These are phyloP conservation scores for Gymnothorax reevesii DNA, from an alignment of 2,797 vertebrate species.

Conservation along the genomic window DNA sequence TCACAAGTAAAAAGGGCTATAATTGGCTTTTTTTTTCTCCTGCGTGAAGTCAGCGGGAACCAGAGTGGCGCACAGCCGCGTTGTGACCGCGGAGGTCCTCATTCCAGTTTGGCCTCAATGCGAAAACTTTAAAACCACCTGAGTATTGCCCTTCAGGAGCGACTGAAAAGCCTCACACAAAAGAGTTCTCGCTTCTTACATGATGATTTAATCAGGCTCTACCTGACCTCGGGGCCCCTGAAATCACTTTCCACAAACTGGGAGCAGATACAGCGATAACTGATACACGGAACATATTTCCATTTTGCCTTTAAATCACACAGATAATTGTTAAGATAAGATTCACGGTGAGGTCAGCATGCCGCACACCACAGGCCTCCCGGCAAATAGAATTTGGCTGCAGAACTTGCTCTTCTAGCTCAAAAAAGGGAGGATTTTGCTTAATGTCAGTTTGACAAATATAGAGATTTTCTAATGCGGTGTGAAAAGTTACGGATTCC, in stretches of 20 bases:
- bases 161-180: background rate
- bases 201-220: background rate
- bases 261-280: background rate
- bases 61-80: background rate
- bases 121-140: background rate
- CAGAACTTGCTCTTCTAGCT: background rate
- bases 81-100: background rate
- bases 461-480: background rate
- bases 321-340: background rate
- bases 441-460: constrained; percentile 1
- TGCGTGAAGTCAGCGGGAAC: background rate
- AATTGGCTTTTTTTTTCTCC: no score
- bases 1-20: no score
- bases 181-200: background rate
- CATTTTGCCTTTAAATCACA: background rate
- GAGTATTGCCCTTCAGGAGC: background rate
- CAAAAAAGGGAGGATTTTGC: background rate
- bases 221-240: background rate
- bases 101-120: background rate
- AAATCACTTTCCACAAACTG: background rate
- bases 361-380: background rate
- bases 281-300: background rate
- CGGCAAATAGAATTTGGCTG: background rate
- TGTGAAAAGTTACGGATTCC: background rate
- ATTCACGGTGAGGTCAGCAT: background rate